Percentiles rank a stretch among this genome's conserved stretches.
Conservation (phyloP, 2,888 invertebrate genomes). For the Dynastes grantii region DNA sequence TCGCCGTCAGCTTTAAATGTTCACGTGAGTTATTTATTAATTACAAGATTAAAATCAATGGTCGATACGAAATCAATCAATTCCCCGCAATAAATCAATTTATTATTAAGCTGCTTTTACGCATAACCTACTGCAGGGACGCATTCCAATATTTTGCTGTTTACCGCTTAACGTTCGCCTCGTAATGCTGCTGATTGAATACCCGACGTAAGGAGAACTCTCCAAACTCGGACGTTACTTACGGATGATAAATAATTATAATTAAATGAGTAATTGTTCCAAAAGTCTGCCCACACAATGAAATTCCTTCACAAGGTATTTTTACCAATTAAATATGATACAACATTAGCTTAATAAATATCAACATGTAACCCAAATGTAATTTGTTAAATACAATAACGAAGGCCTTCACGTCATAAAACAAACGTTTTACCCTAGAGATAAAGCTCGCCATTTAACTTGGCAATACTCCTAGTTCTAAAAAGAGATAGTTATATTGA, state of each 20-base stretch:
- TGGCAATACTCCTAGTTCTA: no score
- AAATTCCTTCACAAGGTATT: neutral
- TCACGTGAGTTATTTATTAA: slow-evolving; percentile 53
- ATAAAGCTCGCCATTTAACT: no score
- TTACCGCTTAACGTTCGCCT: slow-evolving; percentile 12
- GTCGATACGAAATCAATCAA: slow-evolving; percentile 51
- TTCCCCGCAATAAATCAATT: slow-evolving; percentile 50
- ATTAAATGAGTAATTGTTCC: slow-evolving; percentile 5
- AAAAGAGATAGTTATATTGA: no score
- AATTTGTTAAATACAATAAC: no score
- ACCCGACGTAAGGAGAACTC: neutral
- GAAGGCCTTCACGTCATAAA: no score
- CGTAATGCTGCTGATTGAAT: neutral
- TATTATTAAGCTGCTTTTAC: slow-evolving; percentile 32
- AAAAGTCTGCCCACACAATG: neutral
- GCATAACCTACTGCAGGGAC: neutral
- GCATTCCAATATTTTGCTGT: slow-evolving; percentile 15
- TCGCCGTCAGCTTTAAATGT: slow-evolving; percentile 49
- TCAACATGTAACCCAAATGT: no score
- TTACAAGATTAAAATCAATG: slow-evolving; percentile 53
- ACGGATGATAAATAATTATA: slow-evolving; percentile 15
- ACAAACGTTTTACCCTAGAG: no score
- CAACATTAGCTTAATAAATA: neutral
- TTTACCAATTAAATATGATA: neutral
- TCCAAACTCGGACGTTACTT: slow-evolving; percentile 9